Evolutionary conservation across 2,888 invertebrate species (phyloP).

Genomic region (Limnephilus marmoratus): DNA sequence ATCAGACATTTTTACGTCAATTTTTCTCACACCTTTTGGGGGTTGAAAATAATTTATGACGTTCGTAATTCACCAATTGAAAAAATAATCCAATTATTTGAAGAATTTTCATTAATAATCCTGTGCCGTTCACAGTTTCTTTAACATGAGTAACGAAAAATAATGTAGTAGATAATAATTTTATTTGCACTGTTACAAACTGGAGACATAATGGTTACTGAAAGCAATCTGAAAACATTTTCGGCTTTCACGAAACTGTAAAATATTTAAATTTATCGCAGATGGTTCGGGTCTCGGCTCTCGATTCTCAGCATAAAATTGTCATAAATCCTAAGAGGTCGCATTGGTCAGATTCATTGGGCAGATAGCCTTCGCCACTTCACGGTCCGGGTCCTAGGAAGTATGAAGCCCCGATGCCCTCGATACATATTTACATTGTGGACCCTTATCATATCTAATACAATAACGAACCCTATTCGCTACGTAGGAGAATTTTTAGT

Average conservation of each 20-base stretch:
- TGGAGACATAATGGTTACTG: neutral
- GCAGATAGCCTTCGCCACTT: neutral
- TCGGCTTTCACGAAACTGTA: neutral
- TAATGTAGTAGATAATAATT: neutral
- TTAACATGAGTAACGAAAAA: neutral
- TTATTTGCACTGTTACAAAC: neutral
- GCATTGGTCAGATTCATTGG: neutral
- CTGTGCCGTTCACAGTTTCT: too few species aligned
- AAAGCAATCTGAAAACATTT: conserved; percentile 8
- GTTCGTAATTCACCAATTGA: too few species aligned
- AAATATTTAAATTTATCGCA: neutral
- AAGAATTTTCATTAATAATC: too few species aligned
- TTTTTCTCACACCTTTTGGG: too few species aligned
- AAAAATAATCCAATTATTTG: too few species aligned
- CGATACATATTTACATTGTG: neutral
- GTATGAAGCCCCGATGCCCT: neutral
- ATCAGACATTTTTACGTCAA: too few species aligned
- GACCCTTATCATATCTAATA: neutral
- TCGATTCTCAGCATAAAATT: neutral
- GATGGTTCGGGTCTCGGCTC: neutral
- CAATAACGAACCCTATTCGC: neutral
- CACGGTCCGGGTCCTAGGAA: neutral
- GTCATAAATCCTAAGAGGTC: neutral
- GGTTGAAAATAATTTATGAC: too few species aligned
- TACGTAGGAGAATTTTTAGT: neutral